Evolutionary conservation across 2,888 invertebrate species (phyloP).

Genomic region (Cryptosula pallasiana): DNA sequence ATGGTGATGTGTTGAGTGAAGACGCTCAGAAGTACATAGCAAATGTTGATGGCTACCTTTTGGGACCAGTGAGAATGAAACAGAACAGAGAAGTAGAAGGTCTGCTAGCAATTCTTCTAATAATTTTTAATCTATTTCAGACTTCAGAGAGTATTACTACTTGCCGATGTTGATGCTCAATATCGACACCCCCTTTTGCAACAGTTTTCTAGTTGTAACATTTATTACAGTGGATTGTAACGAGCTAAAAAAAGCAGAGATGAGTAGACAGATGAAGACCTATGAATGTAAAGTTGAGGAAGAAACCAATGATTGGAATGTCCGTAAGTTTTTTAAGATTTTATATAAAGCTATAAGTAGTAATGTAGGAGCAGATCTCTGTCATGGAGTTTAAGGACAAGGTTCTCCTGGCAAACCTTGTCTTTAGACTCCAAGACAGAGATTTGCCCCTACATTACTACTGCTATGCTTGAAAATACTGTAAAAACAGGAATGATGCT

Average conservation of each 20-base stretch:
- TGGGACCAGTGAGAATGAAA: slow-evolving; percentile 19
- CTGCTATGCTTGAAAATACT: no score
- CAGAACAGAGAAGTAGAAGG: slow-evolving; percentile 17
- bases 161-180: no score
- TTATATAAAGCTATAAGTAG: no score
- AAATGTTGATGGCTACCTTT: slow-evolving; percentile 5
- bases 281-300: slow-evolving; percentile 5
- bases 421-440: no score
- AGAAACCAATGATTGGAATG: slow-evolving; percentile 14
- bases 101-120: not conserved
- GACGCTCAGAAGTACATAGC: not conserved
- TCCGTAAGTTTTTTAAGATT: not conserved
- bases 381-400: no score
- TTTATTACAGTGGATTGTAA: slow-evolving; percentile 1
- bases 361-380: no score
- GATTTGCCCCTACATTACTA: no score
- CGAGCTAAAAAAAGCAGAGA: not conserved
- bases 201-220: no score
- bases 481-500: no score
- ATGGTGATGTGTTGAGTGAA: not conserved
- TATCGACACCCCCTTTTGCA: no score
- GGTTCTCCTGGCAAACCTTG: no score
- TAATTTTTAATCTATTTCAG: not conserved
- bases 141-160: not conserved
- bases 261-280: not conserved